phyloP scores from a whole-genome alignment of 2,888 invertebrate species.

The Tipula vernalis region DNA sequence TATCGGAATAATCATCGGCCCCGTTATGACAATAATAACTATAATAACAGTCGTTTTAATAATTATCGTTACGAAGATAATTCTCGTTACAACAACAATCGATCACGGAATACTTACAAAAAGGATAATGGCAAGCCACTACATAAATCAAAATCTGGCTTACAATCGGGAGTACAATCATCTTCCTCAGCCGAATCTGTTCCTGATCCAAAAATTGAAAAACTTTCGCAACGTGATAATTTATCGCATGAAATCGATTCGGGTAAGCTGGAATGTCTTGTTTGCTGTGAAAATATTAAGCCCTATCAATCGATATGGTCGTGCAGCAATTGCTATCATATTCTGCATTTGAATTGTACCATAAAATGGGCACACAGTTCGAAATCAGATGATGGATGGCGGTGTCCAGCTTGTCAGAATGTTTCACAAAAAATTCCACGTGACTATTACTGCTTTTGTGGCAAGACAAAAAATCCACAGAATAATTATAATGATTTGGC shows the following conservation, averaged over 20 bases:
- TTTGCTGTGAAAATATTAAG: conserved; percentile 81
- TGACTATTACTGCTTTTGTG: conserved; percentile 85
- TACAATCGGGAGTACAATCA: background rate
- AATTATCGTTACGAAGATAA: conserved; percentile 4
- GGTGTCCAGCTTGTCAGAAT: conserved; percentile 93
- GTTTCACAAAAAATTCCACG: conserved; percentile 57
- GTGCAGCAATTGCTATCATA: conserved; percentile 82
- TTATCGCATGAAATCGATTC: conserved; percentile 71
- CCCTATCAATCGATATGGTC: conserved; percentile 79
- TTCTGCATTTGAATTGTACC: conserved; percentile 82
- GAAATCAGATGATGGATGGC: conserved; percentile 71
- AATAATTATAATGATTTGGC: conserved; percentile 66
- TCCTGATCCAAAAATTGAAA: conserved; percentile 15
- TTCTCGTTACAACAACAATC: background rate
- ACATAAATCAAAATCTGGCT: background rate
- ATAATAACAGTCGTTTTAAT: background rate
- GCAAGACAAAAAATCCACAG: conserved; percentile 60
- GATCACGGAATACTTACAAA: background rate
- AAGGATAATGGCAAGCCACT: background rate
- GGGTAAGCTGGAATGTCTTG: conserved; percentile 80
- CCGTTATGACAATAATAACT: conserved; percentile 5
- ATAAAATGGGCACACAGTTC: conserved; percentile 85
- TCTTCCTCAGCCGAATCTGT: background rate
- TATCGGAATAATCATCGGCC: background rate
- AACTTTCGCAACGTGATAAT: conserved; percentile 65